phyloP scores from a whole-genome alignment of 2,888 invertebrate species.

The Allygus modestus region DNA sequence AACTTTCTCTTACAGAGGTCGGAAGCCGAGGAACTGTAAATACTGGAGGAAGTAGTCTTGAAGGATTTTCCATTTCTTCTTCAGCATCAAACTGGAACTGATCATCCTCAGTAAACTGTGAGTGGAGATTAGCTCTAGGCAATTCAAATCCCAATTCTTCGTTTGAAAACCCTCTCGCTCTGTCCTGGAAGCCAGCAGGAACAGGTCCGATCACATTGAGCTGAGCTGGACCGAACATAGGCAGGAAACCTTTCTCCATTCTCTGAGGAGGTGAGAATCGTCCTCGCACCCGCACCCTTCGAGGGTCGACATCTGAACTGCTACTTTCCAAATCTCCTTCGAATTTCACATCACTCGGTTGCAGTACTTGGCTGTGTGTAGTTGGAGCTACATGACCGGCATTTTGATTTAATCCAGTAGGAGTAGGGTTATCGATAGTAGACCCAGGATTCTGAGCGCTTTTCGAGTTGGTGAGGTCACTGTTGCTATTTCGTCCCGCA shows the following conservation, averaged over 20 bases:
- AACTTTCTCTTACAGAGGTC: neutral
- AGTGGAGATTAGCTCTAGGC: neutral
- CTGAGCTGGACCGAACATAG: neutral
- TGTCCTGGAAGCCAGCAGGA: constrained; percentile 22
- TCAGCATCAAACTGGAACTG: neutral
- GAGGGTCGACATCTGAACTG: neutral
- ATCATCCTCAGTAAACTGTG: neutral
- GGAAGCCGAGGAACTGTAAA: constrained; percentile 36
- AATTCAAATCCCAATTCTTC: constrained; percentile 43
- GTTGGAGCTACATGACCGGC: neutral
- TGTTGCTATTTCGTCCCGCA: neutral
- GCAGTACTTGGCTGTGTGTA: neutral
- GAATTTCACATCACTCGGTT: neutral
- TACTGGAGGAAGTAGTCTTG: constrained; percentile 30
- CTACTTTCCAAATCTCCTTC: constrained; percentile 43
- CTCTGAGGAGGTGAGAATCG: constrained; percentile 13
- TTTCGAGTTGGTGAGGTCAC: neutral
- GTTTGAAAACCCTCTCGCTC: neutral
- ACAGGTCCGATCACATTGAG: constrained; percentile 31
- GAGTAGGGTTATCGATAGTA: neutral
- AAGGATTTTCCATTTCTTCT: neutral
- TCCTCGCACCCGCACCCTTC: neutral
- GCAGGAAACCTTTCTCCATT: constrained; percentile 33
- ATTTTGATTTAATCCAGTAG: no score
- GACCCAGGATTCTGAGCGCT: neutral